Conservation (phyloP, 2,797 vertebrate species). For the Adrianichthys oophorus region DNA sequence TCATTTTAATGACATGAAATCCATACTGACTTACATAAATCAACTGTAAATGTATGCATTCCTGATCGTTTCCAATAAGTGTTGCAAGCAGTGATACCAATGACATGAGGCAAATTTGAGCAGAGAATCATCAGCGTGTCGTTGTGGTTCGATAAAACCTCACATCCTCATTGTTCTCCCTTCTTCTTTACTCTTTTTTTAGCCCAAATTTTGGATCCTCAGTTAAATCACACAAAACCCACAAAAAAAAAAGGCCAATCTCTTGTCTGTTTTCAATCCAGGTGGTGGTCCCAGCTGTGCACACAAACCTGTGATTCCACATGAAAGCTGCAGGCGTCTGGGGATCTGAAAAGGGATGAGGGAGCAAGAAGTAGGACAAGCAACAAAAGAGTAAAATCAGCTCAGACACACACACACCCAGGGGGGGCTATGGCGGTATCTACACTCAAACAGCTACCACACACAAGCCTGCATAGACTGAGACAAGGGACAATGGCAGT, state of each 20-base stretch:
- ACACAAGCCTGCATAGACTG: slow-evolving; percentile 27
- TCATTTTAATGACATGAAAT: too few relatives aligned
- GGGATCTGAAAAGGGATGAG: slow-evolving; percentile 47
- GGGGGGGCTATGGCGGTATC: slow-evolving; percentile 51
- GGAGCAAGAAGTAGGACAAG: slow-evolving; percentile 53
- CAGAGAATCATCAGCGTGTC: not conserved
- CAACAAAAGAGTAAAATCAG: slow-evolving; percentile 61
- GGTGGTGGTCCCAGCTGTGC: slow-evolving; percentile 41
- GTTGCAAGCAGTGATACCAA: too few relatives aligned
- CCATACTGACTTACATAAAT: too few relatives aligned
- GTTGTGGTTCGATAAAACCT: slow-evolving; percentile 5
- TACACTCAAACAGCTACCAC: slow-evolving; percentile 41
- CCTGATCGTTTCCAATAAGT: too few relatives aligned
- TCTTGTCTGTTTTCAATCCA: slow-evolving; percentile 46
- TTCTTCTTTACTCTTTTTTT: slow-evolving; percentile 21
- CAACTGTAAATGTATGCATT: too few relatives aligned
- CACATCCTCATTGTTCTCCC: slow-evolving; percentile 10
- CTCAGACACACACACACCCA: slow-evolving; percentile 30
- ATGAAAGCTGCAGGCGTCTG: slow-evolving; percentile 56
- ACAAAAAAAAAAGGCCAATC: slow-evolving; percentile 12
- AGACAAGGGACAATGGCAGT: slow-evolving; percentile 46
- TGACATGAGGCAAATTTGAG: too few relatives aligned
- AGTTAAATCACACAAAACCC: slow-evolving; percentile 38
- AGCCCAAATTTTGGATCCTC: slow-evolving; percentile 9
- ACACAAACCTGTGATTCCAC: slow-evolving; percentile 58